Evolutionary conservation across 2,888 invertebrate genomes (phyloP).

Genomic region (Zygogramma bicolorata): DNA sequence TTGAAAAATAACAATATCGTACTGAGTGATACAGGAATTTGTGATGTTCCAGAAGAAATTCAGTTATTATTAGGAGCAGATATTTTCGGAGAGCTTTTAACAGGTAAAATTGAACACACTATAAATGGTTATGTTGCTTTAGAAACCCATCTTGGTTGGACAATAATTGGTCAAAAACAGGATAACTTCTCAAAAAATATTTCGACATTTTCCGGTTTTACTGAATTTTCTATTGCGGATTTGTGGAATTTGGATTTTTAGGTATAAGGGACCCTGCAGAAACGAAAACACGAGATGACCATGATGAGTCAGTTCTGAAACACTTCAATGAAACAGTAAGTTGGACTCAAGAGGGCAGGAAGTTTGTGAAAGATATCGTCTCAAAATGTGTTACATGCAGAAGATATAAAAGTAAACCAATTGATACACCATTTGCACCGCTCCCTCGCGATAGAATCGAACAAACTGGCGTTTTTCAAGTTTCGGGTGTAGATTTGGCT

Average conservation of each 20-base stretch:
- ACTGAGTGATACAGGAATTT: background rate
- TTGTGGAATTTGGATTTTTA: too few species aligned
- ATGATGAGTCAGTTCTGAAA: too few species aligned
- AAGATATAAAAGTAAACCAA: slow-evolving; percentile 37
- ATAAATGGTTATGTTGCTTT: background rate
- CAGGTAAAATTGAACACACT: background rate
- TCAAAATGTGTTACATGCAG: slow-evolving; percentile 39
- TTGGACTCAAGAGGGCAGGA: too few species aligned
- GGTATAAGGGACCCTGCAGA: too few species aligned
- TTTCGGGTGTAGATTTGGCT: slow-evolving; percentile 57
- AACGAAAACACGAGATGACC: too few species aligned
- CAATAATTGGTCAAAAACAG: background rate
- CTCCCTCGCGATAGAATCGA: slow-evolving; percentile 53
- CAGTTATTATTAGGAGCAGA: background rate
- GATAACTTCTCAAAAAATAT: background rate
- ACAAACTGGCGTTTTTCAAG: slow-evolving; percentile 52
- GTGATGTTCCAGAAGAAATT: background rate
- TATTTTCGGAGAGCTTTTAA: background rate
- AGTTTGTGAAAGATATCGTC: slow-evolving; percentile 25
- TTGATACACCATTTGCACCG: slow-evolving; percentile 43
- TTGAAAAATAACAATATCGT: background rate
- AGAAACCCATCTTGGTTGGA: background rate
- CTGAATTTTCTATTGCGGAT: background rate
- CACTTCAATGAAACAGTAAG: too few species aligned
- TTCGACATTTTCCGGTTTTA: background rate